A percentile compares a stretch with the other conserved stretches of the same genome.
Evolutionary conservation across 2,113 vertebrate genomes (phyloP).

Genomic region (Siphamia tubifer): DNA sequence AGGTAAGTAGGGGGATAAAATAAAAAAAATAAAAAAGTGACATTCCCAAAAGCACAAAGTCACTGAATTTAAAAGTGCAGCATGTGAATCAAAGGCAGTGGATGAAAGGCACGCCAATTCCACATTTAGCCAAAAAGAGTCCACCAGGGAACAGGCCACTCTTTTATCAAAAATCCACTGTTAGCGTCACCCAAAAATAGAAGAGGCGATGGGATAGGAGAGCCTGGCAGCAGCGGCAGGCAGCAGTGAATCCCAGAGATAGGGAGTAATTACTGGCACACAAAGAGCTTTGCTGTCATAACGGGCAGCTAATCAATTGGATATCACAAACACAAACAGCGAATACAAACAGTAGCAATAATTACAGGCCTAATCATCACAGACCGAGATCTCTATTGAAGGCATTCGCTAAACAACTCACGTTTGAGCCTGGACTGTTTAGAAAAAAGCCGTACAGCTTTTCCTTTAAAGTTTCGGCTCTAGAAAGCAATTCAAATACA

Average conservation of each 20-base stretch:
- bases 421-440: background rate
- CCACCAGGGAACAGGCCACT: slow-evolving; percentile 47
- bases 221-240: slow-evolving; percentile 32
- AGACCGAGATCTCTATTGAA: slow-evolving; percentile 39
- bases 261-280: slow-evolving; percentile 53
- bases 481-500: background rate
- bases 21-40: slow-evolving; percentile 13
- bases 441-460: background rate
- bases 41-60: slow-evolving; percentile 42
- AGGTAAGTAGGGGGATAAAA: slow-evolving; percentile 26
- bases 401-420: background rate
- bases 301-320: slow-evolving; percentile 57
- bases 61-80: slow-evolving; percentile 36
- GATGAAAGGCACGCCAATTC: slow-evolving; percentile 65
- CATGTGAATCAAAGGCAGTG: slow-evolving; percentile 51
- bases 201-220: slow-evolving; percentile 19
- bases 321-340: slow-evolving; percentile 55
- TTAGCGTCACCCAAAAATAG: slow-evolving; percentile 47
- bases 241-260: slow-evolving; percentile 39
- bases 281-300: slow-evolving; percentile 49
- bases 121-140: slow-evolving; percentile 64
- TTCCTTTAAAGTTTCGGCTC: background rate
- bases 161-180: slow-evolving; percentile 59
- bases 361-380: slow-evolving; percentile 49
- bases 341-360: slow-evolving; percentile 47